A percentile compares a stretch with the other conserved stretches of the same genome.
Evolutionary conservation across 2,797 vertebrate genomes (phyloP).

Genomic region (Sebastes oblongus): DNA sequence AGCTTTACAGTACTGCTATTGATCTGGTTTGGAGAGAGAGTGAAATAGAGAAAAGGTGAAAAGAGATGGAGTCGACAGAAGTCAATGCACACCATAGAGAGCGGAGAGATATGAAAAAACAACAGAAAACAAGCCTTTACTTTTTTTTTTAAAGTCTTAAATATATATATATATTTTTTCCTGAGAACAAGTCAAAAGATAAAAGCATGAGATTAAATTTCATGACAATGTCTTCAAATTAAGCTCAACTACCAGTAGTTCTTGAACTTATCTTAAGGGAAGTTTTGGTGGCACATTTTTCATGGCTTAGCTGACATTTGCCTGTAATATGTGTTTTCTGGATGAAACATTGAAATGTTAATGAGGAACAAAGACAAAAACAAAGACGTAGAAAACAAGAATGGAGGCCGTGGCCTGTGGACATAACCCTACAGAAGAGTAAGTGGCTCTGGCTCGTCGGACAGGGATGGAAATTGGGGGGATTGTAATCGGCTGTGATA

Average conservation of each 20-base stretch:
- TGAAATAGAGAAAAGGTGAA: background rate
- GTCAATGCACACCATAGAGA: background rate
- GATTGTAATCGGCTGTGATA: conserved; percentile 69
- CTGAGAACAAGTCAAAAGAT: background rate
- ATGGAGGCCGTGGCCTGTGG: conserved; percentile 2
- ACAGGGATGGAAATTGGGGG: conserved; percentile 30
- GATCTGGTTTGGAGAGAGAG: background rate
- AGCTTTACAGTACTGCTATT: conserved; percentile 20
- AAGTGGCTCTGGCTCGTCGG: conserved; percentile 28
- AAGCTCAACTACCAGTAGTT: background rate
- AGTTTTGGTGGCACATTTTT: background rate
- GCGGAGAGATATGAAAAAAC: background rate
- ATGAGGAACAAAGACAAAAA: background rate
- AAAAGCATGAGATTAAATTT: background rate
- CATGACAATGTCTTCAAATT: background rate
- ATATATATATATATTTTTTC: background rate
- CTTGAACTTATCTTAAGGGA: background rate
- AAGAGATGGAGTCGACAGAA: background rate
- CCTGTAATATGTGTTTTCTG: background rate
- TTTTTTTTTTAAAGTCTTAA: too few relatives aligned
- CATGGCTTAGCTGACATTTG: background rate
- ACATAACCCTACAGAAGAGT: conserved; percentile 45
- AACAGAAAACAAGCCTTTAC: background rate
- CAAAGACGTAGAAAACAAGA: background rate
- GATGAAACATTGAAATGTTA: background rate